Conservation (phyloP, 23 tunicate genomes). For the Ciona savignyi region DNA sequence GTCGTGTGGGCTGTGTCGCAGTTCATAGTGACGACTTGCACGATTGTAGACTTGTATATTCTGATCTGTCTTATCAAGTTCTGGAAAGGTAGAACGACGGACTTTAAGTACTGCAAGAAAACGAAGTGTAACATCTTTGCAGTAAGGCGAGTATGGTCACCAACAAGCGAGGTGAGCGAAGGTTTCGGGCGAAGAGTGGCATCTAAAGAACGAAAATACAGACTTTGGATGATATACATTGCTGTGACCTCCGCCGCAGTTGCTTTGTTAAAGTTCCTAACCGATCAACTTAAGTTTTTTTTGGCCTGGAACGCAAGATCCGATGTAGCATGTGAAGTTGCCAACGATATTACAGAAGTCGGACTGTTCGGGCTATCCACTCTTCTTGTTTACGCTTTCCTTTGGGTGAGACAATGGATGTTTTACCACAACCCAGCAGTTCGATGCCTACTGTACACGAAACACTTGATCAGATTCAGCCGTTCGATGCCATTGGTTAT, state of each 20-base stretch:
- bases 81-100: background rate
- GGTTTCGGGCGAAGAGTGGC: background rate
- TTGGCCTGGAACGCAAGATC: conserved; percentile 65
- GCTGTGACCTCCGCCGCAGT: conserved; percentile 28
- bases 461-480: conserved; percentile 34
- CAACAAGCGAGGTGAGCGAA: background rate
- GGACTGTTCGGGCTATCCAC: conserved; percentile 27
- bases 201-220: conserved; percentile 12
- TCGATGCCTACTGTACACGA: conserved; percentile 31
- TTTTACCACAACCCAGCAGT: conserved; percentile 81
- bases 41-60: background rate
- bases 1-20: background rate
- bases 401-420: conserved; percentile 85
- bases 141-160: background rate
- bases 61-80: background rate
- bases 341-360: conserved; percentile 62
- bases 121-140: background rate
- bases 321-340: conserved; percentile 51
- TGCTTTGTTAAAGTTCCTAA: conserved; percentile 35
- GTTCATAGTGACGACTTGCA: background rate
- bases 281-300: conserved; percentile 63
- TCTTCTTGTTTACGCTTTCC: conserved; percentile 39
- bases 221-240: conserved; percentile 35
- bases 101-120: background rate
- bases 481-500: conserved; percentile 17